These are phyloP conservation scores for Pseudomyrmex cubaensis DNA, from an alignment of 1,140 invertebrate genomes.

Conservation along the genomic window DNA sequence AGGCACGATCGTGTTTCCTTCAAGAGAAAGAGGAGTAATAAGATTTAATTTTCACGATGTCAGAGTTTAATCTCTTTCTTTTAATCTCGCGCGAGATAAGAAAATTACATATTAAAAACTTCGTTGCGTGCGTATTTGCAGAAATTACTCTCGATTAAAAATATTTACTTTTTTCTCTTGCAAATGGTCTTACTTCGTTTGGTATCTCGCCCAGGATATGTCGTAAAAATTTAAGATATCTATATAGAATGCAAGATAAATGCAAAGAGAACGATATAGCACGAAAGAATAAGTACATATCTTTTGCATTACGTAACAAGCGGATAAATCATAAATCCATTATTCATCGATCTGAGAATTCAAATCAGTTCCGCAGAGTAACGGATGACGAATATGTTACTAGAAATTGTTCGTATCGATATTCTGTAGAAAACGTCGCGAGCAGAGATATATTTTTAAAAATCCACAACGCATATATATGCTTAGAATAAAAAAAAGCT, in stretches of 20 bases:
- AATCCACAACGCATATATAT: neutral
- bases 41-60: constrained; percentile 3
- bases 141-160: neutral
- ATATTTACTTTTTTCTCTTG: neutral
- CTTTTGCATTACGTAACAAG: constrained; percentile 50
- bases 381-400: constrained; percentile 49
- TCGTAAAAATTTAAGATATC: neutral
- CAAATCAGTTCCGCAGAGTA: constrained; percentile 42
- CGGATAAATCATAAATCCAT: constrained; percentile 60
- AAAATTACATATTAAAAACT: neutral
- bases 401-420: constrained; percentile 52
- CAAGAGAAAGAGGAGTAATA: neutral
- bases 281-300: constrained; percentile 36
- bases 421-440: neutral
- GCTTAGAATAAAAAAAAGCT: neutral
- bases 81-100: neutral
- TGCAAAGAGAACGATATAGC: constrained; percentile 17
- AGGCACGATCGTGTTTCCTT: neutral
- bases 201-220: constrained; percentile 12
- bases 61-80: neutral
- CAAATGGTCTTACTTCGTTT: neutral
- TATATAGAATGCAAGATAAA: neutral
- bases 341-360: constrained; percentile 52
- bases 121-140: neutral
- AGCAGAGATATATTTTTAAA: constrained; percentile 29